A percentile compares a stretch with the other conserved stretches of the same genome.
These are phyloP conservation scores for Cataglyphis cursor DNA, from an alignment of 2,888 invertebrate species.

Conservation along the genomic window DNA sequence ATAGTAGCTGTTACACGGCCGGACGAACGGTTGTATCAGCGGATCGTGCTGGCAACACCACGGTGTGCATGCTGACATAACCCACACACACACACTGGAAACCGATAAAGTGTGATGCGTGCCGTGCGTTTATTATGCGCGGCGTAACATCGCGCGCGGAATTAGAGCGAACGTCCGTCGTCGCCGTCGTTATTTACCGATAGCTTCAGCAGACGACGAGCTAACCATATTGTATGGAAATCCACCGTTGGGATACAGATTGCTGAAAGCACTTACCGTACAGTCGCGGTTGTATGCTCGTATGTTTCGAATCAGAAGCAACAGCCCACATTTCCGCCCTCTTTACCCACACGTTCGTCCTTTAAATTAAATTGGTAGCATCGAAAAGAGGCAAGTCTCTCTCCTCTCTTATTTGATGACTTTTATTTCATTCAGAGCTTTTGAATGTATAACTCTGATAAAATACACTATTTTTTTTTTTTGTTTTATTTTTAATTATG, in stretches of 20 bases:
- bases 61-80: constrained; percentile 62
- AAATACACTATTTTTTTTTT: background rate
- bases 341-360: constrained; percentile 23
- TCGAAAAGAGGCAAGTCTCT: background rate
- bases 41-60: constrained; percentile 52
- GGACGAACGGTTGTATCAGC: constrained; percentile 46
- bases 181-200: constrained; percentile 43
- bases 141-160: constrained; percentile 59
- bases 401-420: background rate
- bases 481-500: background rate
- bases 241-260: constrained; percentile 39
- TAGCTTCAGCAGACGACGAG: constrained; percentile 34
- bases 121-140: constrained; percentile 70
- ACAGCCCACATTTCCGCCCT: constrained; percentile 30
- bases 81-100: constrained; percentile 36
- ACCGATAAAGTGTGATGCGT: constrained; percentile 69
- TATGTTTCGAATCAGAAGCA: constrained; percentile 29
- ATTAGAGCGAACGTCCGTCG: constrained; percentile 63
- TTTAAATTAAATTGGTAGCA: constrained; percentile 45
- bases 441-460: background rate
- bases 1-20: constrained; percentile 49
- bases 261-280: constrained; percentile 50
- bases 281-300: constrained; percentile 1
- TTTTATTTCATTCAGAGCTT: background rate
- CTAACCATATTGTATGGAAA: constrained; percentile 54